Percentiles rank a stretch among this genome's conserved stretches.
Evolutionary conservation across 2,888 invertebrate genomes (phyloP).

Genomic region (Amaurobius ferox): DNA sequence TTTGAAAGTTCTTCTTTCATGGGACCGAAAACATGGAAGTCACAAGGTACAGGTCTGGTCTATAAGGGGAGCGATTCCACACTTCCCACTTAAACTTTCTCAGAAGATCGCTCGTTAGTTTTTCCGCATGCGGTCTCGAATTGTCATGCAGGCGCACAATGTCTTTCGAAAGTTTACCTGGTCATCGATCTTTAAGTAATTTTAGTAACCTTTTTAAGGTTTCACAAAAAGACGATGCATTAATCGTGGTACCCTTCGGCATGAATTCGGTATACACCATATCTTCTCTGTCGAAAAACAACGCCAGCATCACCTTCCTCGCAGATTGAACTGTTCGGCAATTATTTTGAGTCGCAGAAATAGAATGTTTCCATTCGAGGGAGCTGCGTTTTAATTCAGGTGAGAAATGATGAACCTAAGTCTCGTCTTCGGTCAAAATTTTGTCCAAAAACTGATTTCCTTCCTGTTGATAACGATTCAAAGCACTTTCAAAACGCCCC

Average conservation of each 20-base stretch:
- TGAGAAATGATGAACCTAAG: not conserved
- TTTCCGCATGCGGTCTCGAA: not conserved
- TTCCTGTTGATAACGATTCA: slow-evolving; percentile 2
- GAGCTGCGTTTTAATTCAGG: not conserved
- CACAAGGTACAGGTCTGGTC: too few species aligned
- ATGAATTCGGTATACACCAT: too few species aligned
- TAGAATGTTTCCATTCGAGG: not conserved
- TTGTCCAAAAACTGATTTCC: slow-evolving; percentile 6
- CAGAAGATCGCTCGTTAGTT: not conserved
- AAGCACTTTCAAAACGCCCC: not conserved
- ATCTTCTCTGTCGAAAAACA: too few species aligned
- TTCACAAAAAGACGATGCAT: too few species aligned
- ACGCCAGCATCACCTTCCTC: too few species aligned
- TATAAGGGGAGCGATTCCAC: not conserved
- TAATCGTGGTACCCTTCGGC: too few species aligned
- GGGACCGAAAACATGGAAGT: too few species aligned
- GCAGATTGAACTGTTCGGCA: not conserved
- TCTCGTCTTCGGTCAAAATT: not conserved
- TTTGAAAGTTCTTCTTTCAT: too few species aligned
- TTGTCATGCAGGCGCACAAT: not conserved
- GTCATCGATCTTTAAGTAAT: too few species aligned
- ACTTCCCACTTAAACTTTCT: not conserved
- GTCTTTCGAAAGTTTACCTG: not conserved
- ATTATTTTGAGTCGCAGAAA: not conserved
- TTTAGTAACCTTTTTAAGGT: too few species aligned